Percentiles rank a stretch among this genome's conserved stretches.
Evolutionary conservation across 2,888 invertebrate genomes (phyloP).

Genomic region (Morinoia aosen): DNA sequence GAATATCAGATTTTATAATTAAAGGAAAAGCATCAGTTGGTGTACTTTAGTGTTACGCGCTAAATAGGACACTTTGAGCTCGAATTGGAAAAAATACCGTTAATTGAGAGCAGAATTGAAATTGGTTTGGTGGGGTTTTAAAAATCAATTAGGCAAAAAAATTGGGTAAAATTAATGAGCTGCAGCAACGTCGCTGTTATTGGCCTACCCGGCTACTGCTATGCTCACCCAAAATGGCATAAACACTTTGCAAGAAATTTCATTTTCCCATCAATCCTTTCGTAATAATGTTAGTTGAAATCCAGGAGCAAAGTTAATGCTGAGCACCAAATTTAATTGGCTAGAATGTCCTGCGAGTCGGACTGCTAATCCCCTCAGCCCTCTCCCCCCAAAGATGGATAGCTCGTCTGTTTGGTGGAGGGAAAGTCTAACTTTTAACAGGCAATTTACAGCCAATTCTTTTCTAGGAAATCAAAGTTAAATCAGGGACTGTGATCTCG

Average conservation of each 20-base stretch:
- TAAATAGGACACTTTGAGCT: neutral
- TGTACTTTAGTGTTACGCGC: neutral
- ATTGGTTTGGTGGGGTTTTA: no score
- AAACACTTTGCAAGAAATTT: neutral
- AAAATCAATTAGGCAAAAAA: no score
- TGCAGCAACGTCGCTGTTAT: neutral
- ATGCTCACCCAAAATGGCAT: neutral
- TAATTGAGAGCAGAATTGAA: no score
- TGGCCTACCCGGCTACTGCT: neutral
- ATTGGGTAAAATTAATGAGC: neutral
- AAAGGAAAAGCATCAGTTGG: neutral
- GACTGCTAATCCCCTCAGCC: neutral
- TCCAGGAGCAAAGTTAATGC: constrained; percentile 30
- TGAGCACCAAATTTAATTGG: constrained; percentile 48
- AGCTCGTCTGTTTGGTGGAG: constrained; percentile 51
- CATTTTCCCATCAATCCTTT: neutral
- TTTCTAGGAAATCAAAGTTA: constrained; percentile 53
- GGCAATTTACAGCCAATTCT: constrained; percentile 53
- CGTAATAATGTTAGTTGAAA: neutral
- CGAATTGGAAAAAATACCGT: neutral
- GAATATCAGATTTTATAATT: neutral
- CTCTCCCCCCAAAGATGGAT: constrained; percentile 40
- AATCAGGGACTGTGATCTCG: constrained; percentile 53
- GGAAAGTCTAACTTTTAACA: constrained; percentile 53
- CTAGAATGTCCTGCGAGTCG: neutral